Conservation (phyloP, 2,888 invertebrate genomes). For the Cartodere bifasciata region DNA sequence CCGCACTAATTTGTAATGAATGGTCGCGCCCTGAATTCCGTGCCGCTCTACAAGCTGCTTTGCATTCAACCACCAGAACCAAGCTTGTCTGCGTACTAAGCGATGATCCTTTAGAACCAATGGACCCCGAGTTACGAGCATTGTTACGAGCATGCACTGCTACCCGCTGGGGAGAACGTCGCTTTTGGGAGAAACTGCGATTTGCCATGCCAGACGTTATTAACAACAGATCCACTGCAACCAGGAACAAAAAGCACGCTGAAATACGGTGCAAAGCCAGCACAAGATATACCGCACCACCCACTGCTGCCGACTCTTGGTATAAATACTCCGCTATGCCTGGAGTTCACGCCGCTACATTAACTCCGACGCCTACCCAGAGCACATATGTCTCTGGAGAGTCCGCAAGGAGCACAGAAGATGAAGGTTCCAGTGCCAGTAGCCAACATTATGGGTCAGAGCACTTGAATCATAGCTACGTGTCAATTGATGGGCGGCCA, state of each 20-base stretch:
- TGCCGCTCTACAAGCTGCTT: slow-evolving; percentile 64
- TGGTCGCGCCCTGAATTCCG: slow-evolving; percentile 74
- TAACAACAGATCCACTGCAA: slow-evolving; percentile 40
- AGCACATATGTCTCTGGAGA: slow-evolving; percentile 47
- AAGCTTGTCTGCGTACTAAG: slow-evolving; percentile 49
- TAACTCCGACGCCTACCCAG: slow-evolving; percentile 47
- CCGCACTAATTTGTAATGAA: slow-evolving; percentile 68
- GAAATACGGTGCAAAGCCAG: slow-evolving; percentile 46
- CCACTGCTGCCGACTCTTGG: slow-evolving; percentile 59
- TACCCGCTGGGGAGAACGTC: slow-evolving; percentile 61
- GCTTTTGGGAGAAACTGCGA: slow-evolving; percentile 77
- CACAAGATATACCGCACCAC: slow-evolving; percentile 57
- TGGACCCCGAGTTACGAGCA: slow-evolving; percentile 64
- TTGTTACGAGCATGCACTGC: slow-evolving; percentile 58
- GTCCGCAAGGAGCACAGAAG: slow-evolving; percentile 37
- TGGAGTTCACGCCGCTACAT: slow-evolving; percentile 39
- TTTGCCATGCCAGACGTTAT: slow-evolving; percentile 65
- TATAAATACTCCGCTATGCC: slow-evolving; percentile 53
- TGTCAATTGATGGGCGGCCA: slow-evolving; percentile 45
- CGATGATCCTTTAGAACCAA: slow-evolving; percentile 55
- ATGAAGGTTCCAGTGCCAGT: slow-evolving; percentile 40
- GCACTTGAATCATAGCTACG: slow-evolving; percentile 54
- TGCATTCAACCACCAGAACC: slow-evolving; percentile 52
- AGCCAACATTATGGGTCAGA: slow-evolving; percentile 53
- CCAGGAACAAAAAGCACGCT: slow-evolving; percentile 40